Evolutionary conservation across 2,113 vertebrate species (phyloP).

Genomic region (Hemichromis elongatus): DNA sequence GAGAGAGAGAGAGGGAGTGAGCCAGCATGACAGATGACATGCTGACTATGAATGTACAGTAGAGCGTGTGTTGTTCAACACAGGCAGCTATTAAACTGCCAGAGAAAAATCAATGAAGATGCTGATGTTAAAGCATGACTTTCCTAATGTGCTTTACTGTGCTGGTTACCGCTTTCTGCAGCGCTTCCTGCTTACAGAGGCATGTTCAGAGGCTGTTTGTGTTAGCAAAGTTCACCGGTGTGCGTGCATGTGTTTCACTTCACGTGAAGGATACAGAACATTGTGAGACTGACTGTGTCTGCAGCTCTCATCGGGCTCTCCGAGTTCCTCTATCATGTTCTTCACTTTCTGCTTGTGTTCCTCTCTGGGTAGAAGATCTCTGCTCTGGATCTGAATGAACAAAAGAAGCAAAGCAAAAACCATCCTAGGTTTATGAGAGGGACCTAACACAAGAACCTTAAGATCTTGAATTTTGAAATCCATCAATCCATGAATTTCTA

Average conservation of each 20-base stretch:
- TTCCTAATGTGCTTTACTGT: not conserved
- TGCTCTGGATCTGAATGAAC: conserved; percentile 47
- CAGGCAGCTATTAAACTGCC: not conserved
- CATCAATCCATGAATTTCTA: not conserved
- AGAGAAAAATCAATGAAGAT: conserved; percentile 22
- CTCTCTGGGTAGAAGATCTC: conserved; percentile 7
- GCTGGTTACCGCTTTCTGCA: not conserved
- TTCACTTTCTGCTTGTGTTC: conserved; percentile 35
- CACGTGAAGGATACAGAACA: conserved; percentile 58
- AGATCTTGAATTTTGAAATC: not conserved
- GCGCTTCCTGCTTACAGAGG: not conserved
- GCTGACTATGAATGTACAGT: not conserved
- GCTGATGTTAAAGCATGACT: not conserved
- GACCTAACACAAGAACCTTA: not conserved
- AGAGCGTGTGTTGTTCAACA: not conserved
- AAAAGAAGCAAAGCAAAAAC: not conserved
- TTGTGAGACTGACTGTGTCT: not conserved
- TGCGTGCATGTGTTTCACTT: not conserved
- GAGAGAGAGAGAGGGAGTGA: not conserved
- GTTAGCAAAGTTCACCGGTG: not conserved
- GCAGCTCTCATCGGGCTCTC: not conserved
- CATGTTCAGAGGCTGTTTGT: not conserved
- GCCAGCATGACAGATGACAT: not conserved
- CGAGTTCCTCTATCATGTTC: conserved; percentile 45
- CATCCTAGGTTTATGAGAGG: not conserved